These are phyloP conservation scores for Coturnix japonica DNA, from an alignment of 2,113 vertebrate species.

Conservation along the genomic window DNA sequence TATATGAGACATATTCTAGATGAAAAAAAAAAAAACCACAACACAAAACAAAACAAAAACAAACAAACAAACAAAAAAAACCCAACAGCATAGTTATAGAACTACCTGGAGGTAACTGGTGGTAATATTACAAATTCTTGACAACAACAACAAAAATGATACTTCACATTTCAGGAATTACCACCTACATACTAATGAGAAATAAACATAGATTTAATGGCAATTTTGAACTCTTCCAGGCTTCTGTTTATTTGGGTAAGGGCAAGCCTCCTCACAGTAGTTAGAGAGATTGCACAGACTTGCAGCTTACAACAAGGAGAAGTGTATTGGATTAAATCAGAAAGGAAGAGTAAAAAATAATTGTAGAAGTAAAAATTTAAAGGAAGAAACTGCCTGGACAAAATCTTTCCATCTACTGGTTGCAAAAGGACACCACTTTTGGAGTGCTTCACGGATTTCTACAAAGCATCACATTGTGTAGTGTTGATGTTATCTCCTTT, in stretches of 20 bases:
- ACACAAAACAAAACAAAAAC: too few relatives aligned
- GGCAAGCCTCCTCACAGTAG: neutral
- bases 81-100: neutral
- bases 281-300: neutral
- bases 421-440: neutral
- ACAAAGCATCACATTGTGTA: rapidly evolving
- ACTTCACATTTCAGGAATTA: neutral
- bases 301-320: neutral
- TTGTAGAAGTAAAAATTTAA: conserved; percentile 17
- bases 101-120: neutral
- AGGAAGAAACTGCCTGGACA: neutral
- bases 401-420: neutral
- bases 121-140: neutral
- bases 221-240: neutral
- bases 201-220: neutral
- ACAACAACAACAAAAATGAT: neutral
- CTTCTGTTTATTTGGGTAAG: rapidly evolving
- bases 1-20: neutral
- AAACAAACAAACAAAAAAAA: too few relatives aligned
- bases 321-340: neutral
- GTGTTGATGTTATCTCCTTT: neutral
- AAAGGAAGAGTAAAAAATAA: neutral
- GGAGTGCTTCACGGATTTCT: neutral
- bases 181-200: neutral
- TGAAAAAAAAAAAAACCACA: too few relatives aligned